phyloP scores from a whole-genome alignment of 2,113 vertebrate species.

The Zonotrichia leucophrys region DNA sequence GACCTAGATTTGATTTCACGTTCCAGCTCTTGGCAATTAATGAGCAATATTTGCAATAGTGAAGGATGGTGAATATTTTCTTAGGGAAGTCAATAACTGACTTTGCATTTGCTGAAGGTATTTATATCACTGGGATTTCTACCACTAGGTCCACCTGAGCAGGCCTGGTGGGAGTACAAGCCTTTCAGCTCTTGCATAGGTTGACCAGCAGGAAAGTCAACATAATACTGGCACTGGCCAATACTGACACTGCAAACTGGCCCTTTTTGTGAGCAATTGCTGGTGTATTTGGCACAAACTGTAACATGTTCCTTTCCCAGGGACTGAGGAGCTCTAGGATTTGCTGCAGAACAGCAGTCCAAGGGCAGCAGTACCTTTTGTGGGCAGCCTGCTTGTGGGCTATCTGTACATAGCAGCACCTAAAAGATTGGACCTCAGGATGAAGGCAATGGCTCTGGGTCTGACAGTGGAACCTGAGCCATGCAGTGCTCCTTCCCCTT shows the following conservation, averaged over 20 bases:
- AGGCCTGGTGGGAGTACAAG: neutral
- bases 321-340: neutral
- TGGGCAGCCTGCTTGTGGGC: neutral
- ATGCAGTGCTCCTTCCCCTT: neutral
- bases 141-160: neutral
- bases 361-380: neutral
- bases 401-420: neutral
- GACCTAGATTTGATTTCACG: neutral
- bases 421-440: neutral
- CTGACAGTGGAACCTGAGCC: neutral
- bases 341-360: neutral
- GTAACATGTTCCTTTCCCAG: neutral
- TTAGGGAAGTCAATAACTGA: neutral
- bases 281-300: neutral
- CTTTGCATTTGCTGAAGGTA: neutral
- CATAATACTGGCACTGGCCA: neutral
- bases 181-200: neutral
- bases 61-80: neutral
- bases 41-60: neutral
- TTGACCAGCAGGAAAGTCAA: neutral
- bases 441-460: neutral
- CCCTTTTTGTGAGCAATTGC: neutral
- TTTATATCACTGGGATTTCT: neutral
- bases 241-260: neutral
- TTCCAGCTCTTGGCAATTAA: neutral